Conservation (phyloP, 1,140 invertebrate species). For the fruit fly (Drosophila melanogaster) region DNA sequence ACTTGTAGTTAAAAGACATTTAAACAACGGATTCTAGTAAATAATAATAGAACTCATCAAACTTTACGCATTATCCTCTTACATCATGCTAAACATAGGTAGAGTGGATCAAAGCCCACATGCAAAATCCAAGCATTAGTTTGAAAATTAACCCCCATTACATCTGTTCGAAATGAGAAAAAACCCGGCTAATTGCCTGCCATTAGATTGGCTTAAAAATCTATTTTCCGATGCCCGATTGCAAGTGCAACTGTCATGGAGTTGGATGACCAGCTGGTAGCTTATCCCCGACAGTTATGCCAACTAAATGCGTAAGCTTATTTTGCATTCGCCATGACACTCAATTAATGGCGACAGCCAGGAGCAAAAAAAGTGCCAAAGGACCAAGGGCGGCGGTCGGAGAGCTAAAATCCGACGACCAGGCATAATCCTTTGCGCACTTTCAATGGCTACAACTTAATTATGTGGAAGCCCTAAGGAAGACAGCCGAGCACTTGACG, state of each 20-base stretch:
- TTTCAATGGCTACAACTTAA: slow-evolving; percentile 55
- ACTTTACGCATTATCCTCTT: no score
- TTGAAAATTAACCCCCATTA: not conserved
- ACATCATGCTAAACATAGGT: no score
- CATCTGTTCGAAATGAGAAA: not conserved
- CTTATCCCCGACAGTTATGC: slow-evolving; percentile 43
- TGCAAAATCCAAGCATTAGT: no score
- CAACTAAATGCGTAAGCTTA: slow-evolving; percentile 59
- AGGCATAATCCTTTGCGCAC: slow-evolving; percentile 45
- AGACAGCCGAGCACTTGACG: slow-evolving; percentile 32
- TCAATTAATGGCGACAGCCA: slow-evolving; percentile 57
- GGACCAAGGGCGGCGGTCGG: not conserved
- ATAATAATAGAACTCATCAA: no score
- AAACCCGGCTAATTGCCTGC: slow-evolving; percentile 15
- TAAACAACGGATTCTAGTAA: no score
- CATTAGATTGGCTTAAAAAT: slow-evolving; percentile 41
- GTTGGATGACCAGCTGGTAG: slow-evolving; percentile 31
- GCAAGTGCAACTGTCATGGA: slow-evolving; percentile 40
- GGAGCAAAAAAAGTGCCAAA: not conserved
- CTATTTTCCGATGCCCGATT: slow-evolving; percentile 9
- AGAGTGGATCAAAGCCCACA: no score
- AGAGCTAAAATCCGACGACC: not conserved
- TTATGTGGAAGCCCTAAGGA: slow-evolving; percentile 56
- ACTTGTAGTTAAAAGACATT: no score
- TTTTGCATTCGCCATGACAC: slow-evolving; percentile 66